These are phyloP conservation scores for Amblyjoppa fuscipennis DNA, from an alignment of 2,888 invertebrate species.

Conservation along the genomic window DNA sequence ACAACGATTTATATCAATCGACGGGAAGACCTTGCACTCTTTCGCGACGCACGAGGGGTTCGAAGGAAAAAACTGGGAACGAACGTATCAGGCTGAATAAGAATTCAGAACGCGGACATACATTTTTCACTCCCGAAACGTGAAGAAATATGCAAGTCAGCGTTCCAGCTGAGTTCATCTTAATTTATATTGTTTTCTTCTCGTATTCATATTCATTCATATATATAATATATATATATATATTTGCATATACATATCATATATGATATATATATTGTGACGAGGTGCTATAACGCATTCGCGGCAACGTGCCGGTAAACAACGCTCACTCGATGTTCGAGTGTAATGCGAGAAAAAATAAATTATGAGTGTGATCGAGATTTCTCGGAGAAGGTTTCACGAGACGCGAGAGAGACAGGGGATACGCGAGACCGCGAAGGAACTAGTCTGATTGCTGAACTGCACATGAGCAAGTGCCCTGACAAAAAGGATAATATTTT, in stretches of 20 bases:
- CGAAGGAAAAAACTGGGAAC: conserved; percentile 65
- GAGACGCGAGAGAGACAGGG: too few relatives aligned
- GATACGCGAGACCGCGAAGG: too few relatives aligned
- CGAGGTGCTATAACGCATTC: too few relatives aligned
- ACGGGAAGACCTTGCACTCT: not conserved
- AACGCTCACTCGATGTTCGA: too few relatives aligned
- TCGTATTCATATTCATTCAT: conserved; percentile 78
- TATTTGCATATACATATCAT: conserved; percentile 55
- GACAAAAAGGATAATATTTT: too few relatives aligned
- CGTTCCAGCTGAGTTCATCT: conserved; percentile 66
- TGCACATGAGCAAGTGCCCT: too few relatives aligned
- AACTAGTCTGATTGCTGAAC: too few relatives aligned
- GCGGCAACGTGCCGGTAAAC: too few relatives aligned
- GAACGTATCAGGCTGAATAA: conserved; percentile 68
- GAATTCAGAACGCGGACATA: conserved; percentile 69
- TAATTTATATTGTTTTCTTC: conserved; percentile 74
- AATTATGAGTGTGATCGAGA: too few relatives aligned
- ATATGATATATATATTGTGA: conserved; percentile 62
- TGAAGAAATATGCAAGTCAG: conserved; percentile 80
- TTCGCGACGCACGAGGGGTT: not conserved
- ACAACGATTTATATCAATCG: not conserved
- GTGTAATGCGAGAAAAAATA: too few relatives aligned
- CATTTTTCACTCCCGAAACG: conserved; percentile 68
- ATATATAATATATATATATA: conserved; percentile 71
- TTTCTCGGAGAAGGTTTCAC: too few relatives aligned